These are phyloP conservation scores for Oscarella lobularis DNA, from an alignment of 37 sponge, comb jelly and placozoan genomes.

Conservation along the genomic window DNA sequence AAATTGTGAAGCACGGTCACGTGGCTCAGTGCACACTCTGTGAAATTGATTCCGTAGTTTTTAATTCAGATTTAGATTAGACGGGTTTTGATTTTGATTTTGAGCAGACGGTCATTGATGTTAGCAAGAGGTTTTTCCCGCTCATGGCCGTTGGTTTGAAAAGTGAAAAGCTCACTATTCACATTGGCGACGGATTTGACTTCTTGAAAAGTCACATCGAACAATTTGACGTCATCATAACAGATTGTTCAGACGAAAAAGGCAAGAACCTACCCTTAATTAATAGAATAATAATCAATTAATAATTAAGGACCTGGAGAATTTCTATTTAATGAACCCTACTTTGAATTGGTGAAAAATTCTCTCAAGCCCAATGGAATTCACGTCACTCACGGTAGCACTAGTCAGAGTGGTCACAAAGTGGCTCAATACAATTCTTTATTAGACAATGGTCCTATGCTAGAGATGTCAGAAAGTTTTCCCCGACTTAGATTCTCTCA, in stretches of 20 bases:
- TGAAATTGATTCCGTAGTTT: conserved; percentile 94
- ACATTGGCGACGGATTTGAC: conserved; percentile 49
- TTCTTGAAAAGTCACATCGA: conserved; percentile 34
- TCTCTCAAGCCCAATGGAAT: not conserved
- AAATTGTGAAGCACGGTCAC: conserved; percentile 62
- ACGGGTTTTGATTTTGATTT: not conserved
- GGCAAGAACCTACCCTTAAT: not conserved
- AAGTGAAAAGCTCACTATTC: conserved; percentile 39
- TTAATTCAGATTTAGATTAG: too few relatives aligned
- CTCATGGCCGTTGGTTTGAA: conserved; percentile 30
- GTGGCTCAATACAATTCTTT: too few relatives aligned
- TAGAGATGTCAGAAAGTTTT: not conserved
- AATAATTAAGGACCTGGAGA: not conserved
- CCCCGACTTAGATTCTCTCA: not conserved
- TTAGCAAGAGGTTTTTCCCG: conserved; percentile 66
- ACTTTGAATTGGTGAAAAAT: not conserved
- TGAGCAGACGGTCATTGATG: conserved; percentile 32
- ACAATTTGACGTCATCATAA: conserved; percentile 81
- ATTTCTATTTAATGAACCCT: not conserved
- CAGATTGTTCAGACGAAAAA: conserved; percentile 65
- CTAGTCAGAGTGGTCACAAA: not conserved
- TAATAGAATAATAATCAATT: too few relatives aligned
- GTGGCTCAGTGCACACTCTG: conserved; percentile 66
- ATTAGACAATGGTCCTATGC: not conserved
- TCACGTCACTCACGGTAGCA: not conserved